Evolutionary conservation across 2,888 invertebrate genomes (phyloP), one percentile per base, ranked within the genome.

Genomic region (Linyphia triangularis): DNA sequence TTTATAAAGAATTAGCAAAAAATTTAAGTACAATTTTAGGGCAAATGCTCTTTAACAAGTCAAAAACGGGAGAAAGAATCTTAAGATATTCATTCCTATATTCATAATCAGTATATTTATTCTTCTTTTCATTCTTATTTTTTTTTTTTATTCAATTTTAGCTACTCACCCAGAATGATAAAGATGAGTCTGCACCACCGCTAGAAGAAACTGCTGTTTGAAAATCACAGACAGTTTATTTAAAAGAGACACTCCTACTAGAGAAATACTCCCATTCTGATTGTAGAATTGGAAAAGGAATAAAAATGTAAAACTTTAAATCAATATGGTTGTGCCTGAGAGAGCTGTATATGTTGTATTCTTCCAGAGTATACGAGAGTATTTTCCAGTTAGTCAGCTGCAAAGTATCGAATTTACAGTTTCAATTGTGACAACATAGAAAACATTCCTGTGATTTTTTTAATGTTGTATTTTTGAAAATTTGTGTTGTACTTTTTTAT

Each of bases 401-500:
- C 57, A 69, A 69, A 59, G 59, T 85, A 59, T 70, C 57, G 57
- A 81, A 69, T 57, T 26, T 77, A 63, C 69, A 67, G 77, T 85
- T 40, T 59, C 65, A 65, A 83, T 40, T 43, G 69, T 77, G 84
- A 69, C 73, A 43, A 73, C 59, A 82, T 70, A 61, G 69, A 33
- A 69, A 57, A 85, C 77, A 77, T 85, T 85, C 84, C 84, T 85
- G 84, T 85, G 84, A 85, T 85, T 77, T 85, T 69, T 73, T 75
- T 40, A 33, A 72, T 85, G 73, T 84, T 81, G 81, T 65, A 61
- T 75, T 77, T 85, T 51, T 77, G n/a, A 70, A 37, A 63, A 59
- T 19, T 69, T 59, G 69, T 85, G 22, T 73, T 43, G 37, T 22
- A 22, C 24, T 67, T 24, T 65, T 65, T 40, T 30, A 22, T 51